Evolutionary conservation across 2,888 invertebrate genomes (phyloP), one percentile per base, ranked within the genome.

Genomic region (Pyrrhopygopsis socrates): DNA sequence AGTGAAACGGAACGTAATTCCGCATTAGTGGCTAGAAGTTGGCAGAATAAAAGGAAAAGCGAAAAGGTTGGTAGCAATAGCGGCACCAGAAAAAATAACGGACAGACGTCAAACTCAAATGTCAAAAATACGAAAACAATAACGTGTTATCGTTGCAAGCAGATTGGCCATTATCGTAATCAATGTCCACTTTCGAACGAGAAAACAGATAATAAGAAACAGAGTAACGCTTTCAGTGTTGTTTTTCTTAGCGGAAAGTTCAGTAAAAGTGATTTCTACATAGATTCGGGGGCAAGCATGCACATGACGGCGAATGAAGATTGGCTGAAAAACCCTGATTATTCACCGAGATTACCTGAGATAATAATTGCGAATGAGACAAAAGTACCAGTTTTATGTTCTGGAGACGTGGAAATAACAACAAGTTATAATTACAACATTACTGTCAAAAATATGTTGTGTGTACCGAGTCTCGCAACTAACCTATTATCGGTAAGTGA

Each of bases 301-400:
- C 89, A 91, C 30, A 78, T 90, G 87, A 87, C 84, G 8, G 24
- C 84, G 58, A 89, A 90, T 20, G 27, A 86, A 77, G 70, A 76
- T n/a, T 83, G 83, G 84, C 60, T 94, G 24, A 65, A 34, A 63
- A 91, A 93, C 80, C 60, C 81, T 34, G 86, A 75, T 27, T 65
- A 73, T n/a, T 22, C 58, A 81, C 34, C 4, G 81, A 90, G 63
- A 45, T 65, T 63, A 45, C 34, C 67, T 2, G 77, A 89, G 91
- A 93, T 94, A 54, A 74, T 91, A 6, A 90, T 93, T 18, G 94
- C 94, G 50, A 91, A 94, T 34, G 65, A 89, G 45, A 75, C 45
- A 60, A 87, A 30, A n/a, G 75, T 94, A 18, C 87, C 88, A n/a
- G 93, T 94, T 5, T 30, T 81, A 11, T 60, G 68, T 18, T 27